Evolutionary conservation across 92 coral and sea anemone genomes (phyloP).

Genomic region (Pocillopora meandrina): DNA sequence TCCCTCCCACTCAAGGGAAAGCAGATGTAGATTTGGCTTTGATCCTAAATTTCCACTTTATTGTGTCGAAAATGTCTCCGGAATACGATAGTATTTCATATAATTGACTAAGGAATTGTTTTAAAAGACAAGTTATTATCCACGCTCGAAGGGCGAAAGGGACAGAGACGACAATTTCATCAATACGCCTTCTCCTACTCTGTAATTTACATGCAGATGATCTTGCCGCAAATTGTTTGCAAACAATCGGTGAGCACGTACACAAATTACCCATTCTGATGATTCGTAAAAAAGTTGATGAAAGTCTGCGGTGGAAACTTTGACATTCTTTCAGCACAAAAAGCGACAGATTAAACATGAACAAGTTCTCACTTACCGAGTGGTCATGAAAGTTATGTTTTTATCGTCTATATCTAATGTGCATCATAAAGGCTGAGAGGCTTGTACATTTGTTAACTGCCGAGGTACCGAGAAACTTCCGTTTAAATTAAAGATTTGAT

Average conservation of each 20-base stretch:
- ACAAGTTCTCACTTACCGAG: too few species aligned
- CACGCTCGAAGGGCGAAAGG: neutral
- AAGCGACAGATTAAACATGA: too few species aligned
- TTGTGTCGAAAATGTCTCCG: neutral
- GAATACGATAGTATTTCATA: neutral
- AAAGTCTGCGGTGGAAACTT: neutral
- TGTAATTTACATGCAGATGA: neutral
- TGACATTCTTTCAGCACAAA: too few species aligned
- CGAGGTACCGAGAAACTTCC: too few species aligned
- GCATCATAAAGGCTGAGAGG: too few species aligned
- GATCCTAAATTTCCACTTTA: neutral
- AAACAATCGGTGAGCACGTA: neutral
- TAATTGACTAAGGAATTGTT: too few species aligned
- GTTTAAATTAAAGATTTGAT: too few species aligned
- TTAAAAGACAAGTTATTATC: neutral
- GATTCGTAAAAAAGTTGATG: neutral
- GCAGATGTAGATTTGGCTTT: neutral
- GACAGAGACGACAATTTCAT: neutral
- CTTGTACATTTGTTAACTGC: too few species aligned
- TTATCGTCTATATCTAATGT: too few species aligned
- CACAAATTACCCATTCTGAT: neutral
- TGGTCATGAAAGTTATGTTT: too few species aligned
- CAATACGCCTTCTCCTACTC: neutral
- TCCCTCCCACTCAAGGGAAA: neutral
- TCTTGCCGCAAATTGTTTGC: neutral